These are phyloP conservation scores for Ophonus ardosiacus DNA, from an alignment of 2,888 invertebrate genomes.

Conservation along the genomic window DNA sequence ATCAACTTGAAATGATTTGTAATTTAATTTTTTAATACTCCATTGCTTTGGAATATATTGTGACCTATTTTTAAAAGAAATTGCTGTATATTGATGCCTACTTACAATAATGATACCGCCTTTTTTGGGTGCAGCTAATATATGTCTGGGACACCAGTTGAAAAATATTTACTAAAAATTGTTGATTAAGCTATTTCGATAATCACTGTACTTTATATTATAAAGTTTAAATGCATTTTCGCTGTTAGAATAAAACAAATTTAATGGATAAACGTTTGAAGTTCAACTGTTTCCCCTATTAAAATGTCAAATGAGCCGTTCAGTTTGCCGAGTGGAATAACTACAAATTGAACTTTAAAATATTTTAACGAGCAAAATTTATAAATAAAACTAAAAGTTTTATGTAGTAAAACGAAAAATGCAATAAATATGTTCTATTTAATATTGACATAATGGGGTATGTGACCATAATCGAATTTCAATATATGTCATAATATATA, in stretches of 20 bases:
- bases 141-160: no score
- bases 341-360: neutral
- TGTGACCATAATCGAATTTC: no score
- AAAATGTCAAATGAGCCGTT: neutral
- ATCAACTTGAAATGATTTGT: conserved; percentile 11
- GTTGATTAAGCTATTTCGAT: neutral
- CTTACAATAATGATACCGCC: no score
- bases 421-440: no score
- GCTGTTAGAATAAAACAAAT: neutral
- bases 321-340: neutral
- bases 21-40: conserved; percentile 12
- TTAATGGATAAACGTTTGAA: neutral
- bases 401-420: no score
- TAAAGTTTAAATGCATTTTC: neutral
- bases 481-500: no score
- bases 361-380: neutral
- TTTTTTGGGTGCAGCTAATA: no score
- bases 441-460: no score
- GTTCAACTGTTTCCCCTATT: neutral
- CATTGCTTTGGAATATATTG: neutral
- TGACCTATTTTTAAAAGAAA: neutral
- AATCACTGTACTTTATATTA: neutral
- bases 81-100: no score
- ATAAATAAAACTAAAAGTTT: neutral
- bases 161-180: no score